Evolutionary conservation across 2,113 vertebrate genomes (phyloP).

Genomic region (Heliornis fulica): DNA sequence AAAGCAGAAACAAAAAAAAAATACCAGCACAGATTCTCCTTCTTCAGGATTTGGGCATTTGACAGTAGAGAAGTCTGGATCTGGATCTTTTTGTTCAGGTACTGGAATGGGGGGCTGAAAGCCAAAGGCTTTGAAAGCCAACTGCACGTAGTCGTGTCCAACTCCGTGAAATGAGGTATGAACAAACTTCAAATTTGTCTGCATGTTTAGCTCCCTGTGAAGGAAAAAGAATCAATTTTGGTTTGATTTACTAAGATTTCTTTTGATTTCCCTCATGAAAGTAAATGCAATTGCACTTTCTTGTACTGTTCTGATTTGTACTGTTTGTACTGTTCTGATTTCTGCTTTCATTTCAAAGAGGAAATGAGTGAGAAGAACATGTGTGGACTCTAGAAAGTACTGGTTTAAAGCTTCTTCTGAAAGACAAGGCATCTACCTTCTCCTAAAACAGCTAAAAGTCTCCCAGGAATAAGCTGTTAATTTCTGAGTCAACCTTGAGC

Average conservation of each 20-base stretch:
- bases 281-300: not conserved
- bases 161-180: conserved; percentile 96
- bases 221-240: not conserved
- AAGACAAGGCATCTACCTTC: not conserved
- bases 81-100: conserved; percentile 91
- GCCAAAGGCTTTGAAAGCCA: conserved; percentile 86
- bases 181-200: conserved; percentile 83
- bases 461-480: not conserved
- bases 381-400: not conserved
- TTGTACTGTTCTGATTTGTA: not conserved
- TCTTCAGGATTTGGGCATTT: conserved; percentile 95
- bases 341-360: not conserved
- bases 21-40: conserved; percentile 91
- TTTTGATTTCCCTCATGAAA: no score
- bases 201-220: conserved; percentile 82
- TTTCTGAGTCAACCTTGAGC: not conserved
- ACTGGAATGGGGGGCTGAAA: conserved; percentile 90
- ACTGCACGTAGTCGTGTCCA: conserved; percentile 86
- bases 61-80: conserved; percentile 91
- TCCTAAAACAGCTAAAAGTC: not conserved
- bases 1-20: not conserved
- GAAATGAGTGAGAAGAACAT: not conserved
- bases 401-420: not conserved
- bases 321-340: no score
- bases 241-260: no score